phyloP scores from a whole-genome alignment of 2,888 invertebrate species.

The Omphaloscelis lunosa region DNA sequence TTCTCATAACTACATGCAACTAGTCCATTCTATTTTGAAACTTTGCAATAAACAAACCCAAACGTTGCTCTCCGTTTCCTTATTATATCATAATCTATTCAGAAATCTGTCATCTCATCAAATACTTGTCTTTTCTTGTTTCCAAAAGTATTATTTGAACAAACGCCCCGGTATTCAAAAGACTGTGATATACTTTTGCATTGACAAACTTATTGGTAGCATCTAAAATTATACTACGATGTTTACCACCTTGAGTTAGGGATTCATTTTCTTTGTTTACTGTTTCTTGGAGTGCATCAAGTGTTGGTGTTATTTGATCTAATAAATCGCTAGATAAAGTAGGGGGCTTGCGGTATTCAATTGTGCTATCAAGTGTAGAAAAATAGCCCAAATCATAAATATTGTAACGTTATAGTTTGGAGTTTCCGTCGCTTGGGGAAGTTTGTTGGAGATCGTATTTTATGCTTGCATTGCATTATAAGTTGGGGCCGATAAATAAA shows the following conservation, averaged over 20 bases:
- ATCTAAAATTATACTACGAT: background rate
- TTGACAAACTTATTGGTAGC: conserved; percentile 27
- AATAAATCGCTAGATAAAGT: conserved; percentile 77
- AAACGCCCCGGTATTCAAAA: conserved; percentile 64
- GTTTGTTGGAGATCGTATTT: conserved; percentile 46
- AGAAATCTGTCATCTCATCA: conserved; percentile 72
- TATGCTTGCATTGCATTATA: conserved; percentile 50
- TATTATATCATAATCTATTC: conserved; percentile 62
- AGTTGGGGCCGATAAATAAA: conserved; percentile 50
- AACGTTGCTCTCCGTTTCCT: conserved; percentile 46
- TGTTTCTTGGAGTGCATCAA: background rate
- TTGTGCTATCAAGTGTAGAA: conserved; percentile 75
- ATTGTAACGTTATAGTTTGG: conserved; percentile 72
- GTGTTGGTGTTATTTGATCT: conserved; percentile 63
- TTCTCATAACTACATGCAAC: conserved; percentile 20
- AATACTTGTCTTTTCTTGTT: conserved; percentile 67
- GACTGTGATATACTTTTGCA: conserved; percentile 52
- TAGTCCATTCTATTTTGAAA: conserved; percentile 25
- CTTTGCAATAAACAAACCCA: conserved; percentile 50
- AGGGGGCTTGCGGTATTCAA: conserved; percentile 73
- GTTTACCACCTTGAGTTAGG: conserved; percentile 35
- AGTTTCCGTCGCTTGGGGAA: conserved; percentile 50
- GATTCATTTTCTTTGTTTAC: conserved; percentile 24
- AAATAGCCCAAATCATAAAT: conserved; percentile 77
- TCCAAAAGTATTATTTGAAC: conserved; percentile 65